Conservation (phyloP, 2,888 invertebrate genomes). For the Lobophora halterata region DNA sequence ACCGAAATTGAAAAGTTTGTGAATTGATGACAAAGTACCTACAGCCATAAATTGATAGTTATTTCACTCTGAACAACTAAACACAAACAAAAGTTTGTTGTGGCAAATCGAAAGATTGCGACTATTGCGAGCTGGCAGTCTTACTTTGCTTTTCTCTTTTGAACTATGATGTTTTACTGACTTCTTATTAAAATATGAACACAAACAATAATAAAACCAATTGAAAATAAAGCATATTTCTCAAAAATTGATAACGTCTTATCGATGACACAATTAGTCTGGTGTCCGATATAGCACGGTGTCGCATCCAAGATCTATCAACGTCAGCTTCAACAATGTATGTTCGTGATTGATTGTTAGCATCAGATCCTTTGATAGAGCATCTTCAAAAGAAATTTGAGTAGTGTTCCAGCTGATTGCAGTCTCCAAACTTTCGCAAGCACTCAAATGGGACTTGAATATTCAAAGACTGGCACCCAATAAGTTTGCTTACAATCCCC, state of each 20-base stretch:
- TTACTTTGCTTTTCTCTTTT: too few relatives aligned
- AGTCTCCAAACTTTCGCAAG: slow-evolving; percentile 8
- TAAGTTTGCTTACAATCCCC: slow-evolving; percentile 8
- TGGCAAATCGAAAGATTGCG: slow-evolving; percentile 1
- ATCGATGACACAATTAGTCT: slow-evolving; percentile 47
- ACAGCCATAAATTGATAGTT: slow-evolving; percentile 21
- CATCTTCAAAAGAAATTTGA: slow-evolving; percentile 14
- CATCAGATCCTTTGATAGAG: slow-evolving; percentile 31
- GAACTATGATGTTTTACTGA: too few relatives aligned
- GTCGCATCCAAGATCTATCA: slow-evolving; percentile 45
- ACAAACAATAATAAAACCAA: background rate
- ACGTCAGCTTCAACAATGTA: slow-evolving; percentile 39
- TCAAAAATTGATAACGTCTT: slow-evolving; percentile 25
- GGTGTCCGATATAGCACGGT: slow-evolving; percentile 31
- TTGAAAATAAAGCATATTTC: slow-evolving; percentile 3
- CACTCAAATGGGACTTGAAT: background rate
- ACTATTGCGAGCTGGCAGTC: too few relatives aligned
- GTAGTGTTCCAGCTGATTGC: slow-evolving; percentile 13
- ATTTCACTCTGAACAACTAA: slow-evolving; percentile 1
- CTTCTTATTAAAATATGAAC: too few relatives aligned
- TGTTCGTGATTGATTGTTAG: slow-evolving; percentile 44
- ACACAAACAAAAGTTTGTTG: slow-evolving; percentile 11
- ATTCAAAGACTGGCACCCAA: slow-evolving; percentile 6
- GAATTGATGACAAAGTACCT: slow-evolving; percentile 17
- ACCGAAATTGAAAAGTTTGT: slow-evolving; percentile 15